Base-by-base conservation (phyloP, 2,797 vertebrate species). In the Nothura maculosa region DNA sequence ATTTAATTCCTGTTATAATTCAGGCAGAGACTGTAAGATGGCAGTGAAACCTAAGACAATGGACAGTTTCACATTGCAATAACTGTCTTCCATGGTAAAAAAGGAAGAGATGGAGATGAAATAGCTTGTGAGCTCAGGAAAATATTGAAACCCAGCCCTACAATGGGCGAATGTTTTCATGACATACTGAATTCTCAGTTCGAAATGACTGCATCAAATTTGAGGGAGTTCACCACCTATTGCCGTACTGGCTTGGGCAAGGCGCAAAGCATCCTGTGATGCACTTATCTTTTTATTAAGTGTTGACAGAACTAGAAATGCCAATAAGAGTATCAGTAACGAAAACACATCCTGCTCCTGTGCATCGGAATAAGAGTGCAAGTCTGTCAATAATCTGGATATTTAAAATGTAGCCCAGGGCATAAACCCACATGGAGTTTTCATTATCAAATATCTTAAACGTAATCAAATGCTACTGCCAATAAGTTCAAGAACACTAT, bases 391-490 rank as follows among this genome's bases (percentile, higher is more conserved):
- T 67, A 89, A 73, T 43, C 6, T 62, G 64, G 64, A 72, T 48
- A 83, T 93, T 85, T 89, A 89, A 87, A 94, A 81, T 47, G 47
- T 61, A 93, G 86, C 57, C 67, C n/a, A 60, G 91, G 74, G 62
- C 83, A 78, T 45, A 89, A 92, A 81, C 52, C 30, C 61, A 77
- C 42, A 92, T 12, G 45, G 81, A 80, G 64, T 80, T 91, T 86
- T 84, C 72, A 85, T 82, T 54, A 74, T 38, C 50, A 22, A 10
- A 8, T 90, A 57, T 69, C 79, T 77, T 82, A 93, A 90, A 82
- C 32, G 30, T 87, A 91, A 93, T 85, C n/a, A 86, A 87, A 88
- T 69, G 54, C 77, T 91, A 84, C 45, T 69, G 62, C 57, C 64
- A 55, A 72, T 90, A 83, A 79, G 20, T 52, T 87, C 81, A 92